These are phyloP conservation scores for Ceratitis capitata DNA, from an alignment of 1,140 invertebrate genomes.

Conservation along the genomic window DNA sequence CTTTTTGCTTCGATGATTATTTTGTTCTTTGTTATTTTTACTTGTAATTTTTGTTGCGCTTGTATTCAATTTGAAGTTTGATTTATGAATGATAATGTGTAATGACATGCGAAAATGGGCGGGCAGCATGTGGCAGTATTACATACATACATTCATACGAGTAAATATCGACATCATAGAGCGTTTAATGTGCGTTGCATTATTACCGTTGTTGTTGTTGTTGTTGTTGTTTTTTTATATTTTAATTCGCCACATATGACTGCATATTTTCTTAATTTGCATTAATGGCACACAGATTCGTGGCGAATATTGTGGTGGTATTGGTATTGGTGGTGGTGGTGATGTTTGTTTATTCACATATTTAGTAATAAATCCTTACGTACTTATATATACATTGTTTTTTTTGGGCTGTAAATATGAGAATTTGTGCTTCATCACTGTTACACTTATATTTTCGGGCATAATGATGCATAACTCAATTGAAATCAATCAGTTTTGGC, in stretches of 20 bases:
- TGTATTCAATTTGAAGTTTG: slow-evolving; percentile 49
- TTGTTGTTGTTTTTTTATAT: no score
- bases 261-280: slow-evolving; percentile 60
- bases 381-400: no score
- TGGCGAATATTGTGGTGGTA: no score
- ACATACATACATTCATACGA: background rate
- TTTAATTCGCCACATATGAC: slow-evolving; percentile 60
- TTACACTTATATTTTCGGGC: background rate
- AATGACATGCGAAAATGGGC: slow-evolving; percentile 52
- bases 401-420: background rate
- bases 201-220: background rate
- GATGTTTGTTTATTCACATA: background rate
- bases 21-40: background rate
- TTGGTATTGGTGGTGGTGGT: no score
- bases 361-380: background rate
- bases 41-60: slow-evolving; percentile 25
- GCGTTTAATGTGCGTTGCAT: background rate
- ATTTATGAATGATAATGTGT: slow-evolving; percentile 65
- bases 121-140: background rate
- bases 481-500: background rate
- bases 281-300: slow-evolving; percentile 52
- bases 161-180: background rate
- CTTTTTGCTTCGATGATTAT: background rate
- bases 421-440: background rate
- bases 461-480: background rate